Percentiles rank a stretch among this genome's conserved stretches.
phyloP scores from a whole-genome alignment of 1,140 invertebrate species.

The Drosophila punjabiensis region DNA sequence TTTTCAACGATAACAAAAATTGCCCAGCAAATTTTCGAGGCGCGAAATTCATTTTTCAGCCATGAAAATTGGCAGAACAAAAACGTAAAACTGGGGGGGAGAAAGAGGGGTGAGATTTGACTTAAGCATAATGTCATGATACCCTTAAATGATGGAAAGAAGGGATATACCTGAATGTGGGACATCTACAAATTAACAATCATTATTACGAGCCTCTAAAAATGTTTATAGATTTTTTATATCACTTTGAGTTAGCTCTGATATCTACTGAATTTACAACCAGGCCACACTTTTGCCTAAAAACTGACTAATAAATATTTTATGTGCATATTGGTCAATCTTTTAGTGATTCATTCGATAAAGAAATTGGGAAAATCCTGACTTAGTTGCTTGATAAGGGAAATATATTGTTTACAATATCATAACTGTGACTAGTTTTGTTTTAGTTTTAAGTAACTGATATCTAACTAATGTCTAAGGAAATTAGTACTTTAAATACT shows the following conservation, averaged over 20 bases:
- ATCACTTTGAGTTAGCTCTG: neutral
- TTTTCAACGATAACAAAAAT: slow-evolving; percentile 52
- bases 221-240: neutral
- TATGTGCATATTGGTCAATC: neutral
- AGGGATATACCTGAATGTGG: neutral
- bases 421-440: neutral
- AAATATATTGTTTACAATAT: neutral
- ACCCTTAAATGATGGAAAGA: neutral
- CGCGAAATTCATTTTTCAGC: slow-evolving; percentile 68
- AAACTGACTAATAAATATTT: slow-evolving; percentile 9
- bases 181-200: neutral
- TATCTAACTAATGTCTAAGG: neutral
- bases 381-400: neutral
- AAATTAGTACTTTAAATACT: neutral
- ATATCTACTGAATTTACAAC: slow-evolving; percentile 9
- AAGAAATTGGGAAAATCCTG: neutral
- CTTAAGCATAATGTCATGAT: slow-evolving; percentile 16
- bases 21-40: slow-evolving; percentile 31
- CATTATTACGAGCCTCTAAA: neutral
- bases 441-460: neutral
- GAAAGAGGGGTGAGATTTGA: slow-evolving; percentile 5
- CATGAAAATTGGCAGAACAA: slow-evolving; percentile 63
- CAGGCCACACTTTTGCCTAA: neutral
- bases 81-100: slow-evolving; percentile 11
- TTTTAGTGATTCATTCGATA: neutral